Evolutionary conservation across 2,797 vertebrate genomes (phyloP).

Genomic region (Diceros bicornis): DNA sequence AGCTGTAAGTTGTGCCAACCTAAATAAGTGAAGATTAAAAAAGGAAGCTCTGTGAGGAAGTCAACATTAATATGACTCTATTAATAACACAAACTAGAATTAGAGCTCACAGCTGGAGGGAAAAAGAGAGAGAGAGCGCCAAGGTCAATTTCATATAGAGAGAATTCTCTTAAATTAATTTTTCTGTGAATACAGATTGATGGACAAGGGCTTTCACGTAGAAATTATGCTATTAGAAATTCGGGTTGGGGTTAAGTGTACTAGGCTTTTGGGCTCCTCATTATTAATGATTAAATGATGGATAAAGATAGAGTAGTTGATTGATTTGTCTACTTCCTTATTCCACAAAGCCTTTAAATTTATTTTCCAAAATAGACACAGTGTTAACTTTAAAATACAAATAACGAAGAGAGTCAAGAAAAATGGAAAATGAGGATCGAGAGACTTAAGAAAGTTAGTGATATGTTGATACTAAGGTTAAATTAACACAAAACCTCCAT

Average conservation of each 20-base stretch:
- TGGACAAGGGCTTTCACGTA: background rate
- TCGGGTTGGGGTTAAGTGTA: background rate
- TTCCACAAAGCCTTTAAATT: background rate
- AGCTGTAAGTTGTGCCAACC: slow-evolving; percentile 46
- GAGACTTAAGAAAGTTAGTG: background rate
- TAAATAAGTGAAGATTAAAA: slow-evolving; percentile 66
- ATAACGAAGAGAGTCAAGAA: background rate
- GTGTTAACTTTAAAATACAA: background rate
- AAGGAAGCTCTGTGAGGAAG: slow-evolving; percentile 59
- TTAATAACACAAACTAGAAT: slow-evolving; percentile 69
- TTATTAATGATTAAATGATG: background rate
- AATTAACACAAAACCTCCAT: background rate
- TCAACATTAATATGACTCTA: slow-evolving; percentile 70
- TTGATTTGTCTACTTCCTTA: background rate
- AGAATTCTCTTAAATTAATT: slow-evolving; percentile 41
- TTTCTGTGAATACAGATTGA: slow-evolving; percentile 18
- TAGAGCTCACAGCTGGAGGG: slow-evolving; percentile 54
- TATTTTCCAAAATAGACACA: background rate
- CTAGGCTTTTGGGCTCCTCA: background rate
- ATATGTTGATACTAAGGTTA: background rate
- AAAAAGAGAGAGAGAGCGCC: slow-evolving; percentile 15
- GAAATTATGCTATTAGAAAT: background rate
- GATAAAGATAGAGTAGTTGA: background rate
- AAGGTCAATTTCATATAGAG: slow-evolving; percentile 47
- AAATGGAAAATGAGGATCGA: background rate